Conservation (phyloP, 2,797 vertebrate genomes). For the Pseudochirops cupreus region DNA sequence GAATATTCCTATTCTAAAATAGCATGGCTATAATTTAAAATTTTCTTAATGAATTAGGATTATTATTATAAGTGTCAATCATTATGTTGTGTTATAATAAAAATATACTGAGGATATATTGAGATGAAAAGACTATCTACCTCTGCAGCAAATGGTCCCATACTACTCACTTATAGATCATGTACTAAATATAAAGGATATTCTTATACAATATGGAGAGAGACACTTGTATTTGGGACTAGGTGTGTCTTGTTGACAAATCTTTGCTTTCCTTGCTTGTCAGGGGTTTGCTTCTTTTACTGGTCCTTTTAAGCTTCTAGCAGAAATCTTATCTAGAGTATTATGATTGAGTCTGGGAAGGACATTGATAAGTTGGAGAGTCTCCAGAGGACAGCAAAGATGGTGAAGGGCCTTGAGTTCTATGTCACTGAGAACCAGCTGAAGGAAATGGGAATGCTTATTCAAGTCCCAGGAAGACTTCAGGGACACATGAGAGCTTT, state of each 20-base stretch:
- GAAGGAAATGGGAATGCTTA: not conserved
- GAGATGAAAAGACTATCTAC: not conserved
- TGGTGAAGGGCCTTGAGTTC: not conserved
- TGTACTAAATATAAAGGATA: not conserved
- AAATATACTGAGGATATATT: not conserved
- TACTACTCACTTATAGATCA: not conserved
- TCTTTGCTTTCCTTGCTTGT: not conserved
- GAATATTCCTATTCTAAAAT: not conserved
- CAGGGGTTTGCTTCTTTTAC: not conserved
- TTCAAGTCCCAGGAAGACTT: not conserved
- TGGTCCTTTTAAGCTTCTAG: not conserved
- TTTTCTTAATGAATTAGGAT: not conserved
- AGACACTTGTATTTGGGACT: not conserved
- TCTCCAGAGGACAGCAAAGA: not conserved
- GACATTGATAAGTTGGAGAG: not conserved
- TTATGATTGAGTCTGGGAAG: not conserved
- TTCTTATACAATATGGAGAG: not conserved
- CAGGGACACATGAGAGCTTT: not conserved
- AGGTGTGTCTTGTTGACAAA: not conserved
- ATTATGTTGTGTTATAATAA: not conserved
- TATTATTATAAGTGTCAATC: not conserved
- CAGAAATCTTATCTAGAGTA: not conserved
- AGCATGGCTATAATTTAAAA: not conserved
- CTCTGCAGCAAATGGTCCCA: not conserved
- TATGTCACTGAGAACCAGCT: not conserved